phyloP scores from a whole-genome alignment of 2,888 invertebrate genomes.

The Norana najaformis region DNA sequence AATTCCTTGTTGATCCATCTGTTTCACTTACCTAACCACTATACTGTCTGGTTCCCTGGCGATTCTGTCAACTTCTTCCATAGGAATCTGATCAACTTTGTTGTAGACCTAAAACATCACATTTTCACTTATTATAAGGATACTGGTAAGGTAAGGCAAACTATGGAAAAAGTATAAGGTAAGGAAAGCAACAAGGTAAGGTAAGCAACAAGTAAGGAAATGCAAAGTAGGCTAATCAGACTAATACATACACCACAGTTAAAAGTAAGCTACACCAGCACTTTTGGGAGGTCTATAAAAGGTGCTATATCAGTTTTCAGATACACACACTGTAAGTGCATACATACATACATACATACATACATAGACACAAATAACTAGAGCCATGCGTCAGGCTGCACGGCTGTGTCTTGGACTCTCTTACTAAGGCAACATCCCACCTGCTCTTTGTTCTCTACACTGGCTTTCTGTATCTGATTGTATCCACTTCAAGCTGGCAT shows the following conservation, averaged over 20 bases:
- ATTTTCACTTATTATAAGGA: not conserved
- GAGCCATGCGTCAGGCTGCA: no score
- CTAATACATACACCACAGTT: not conserved
- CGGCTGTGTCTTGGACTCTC: no score
- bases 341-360: not conserved
- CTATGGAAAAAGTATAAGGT: no score
- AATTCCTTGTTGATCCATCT: not conserved
- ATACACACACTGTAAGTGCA: not conserved
- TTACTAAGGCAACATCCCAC: no score
- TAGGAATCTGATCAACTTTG: constrained; percentile 98
- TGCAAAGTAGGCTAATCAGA: not conserved
- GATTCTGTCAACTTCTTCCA: constrained; percentile 94
- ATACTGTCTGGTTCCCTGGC: constrained; percentile 84
- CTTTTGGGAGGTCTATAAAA: not conserved
- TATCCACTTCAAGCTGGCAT: no score
- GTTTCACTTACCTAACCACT: constrained; percentile 78
- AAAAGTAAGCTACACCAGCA: not conserved
- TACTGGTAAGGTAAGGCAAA: not conserved
- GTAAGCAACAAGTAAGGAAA: not conserved
- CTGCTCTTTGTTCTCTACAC: no score
- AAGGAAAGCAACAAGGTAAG: not conserved
- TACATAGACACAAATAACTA: not conserved
- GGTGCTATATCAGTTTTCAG: not conserved
- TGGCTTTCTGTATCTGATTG: no score
- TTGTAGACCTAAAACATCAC: constrained; percentile 77